phyloP scores from a whole-genome alignment of 2,888 invertebrate genomes.

The Drosophila neotestacea region DNA sequence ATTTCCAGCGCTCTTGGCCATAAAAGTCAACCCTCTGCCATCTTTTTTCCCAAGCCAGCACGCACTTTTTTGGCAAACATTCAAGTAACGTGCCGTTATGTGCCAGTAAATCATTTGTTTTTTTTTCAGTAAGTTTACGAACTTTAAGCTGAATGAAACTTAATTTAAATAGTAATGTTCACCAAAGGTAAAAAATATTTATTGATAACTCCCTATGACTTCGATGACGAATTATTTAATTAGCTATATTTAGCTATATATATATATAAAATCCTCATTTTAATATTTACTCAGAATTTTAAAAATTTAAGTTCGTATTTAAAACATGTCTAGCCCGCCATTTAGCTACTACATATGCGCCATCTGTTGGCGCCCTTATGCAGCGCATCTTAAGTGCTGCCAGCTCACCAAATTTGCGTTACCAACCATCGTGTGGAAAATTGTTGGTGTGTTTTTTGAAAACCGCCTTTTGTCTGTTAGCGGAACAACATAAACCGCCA shows the following conservation, averaged over 20 bases:
- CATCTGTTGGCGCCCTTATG: background rate
- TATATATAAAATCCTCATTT: too few relatives aligned
- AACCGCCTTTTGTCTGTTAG: too few relatives aligned
- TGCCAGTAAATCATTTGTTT: conserved; percentile 56
- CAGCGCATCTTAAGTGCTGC: background rate
- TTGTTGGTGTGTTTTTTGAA: too few relatives aligned
- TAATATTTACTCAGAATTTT: too few relatives aligned
- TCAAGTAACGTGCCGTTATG: conserved; percentile 61
- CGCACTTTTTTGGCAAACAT: conserved; percentile 53
- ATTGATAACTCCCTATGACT: background rate
- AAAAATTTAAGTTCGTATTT: background rate
- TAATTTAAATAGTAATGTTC: background rate
- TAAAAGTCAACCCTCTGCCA: conserved; percentile 28
- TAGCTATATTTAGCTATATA: too few relatives aligned
- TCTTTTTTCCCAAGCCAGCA: background rate
- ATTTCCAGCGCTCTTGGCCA: conserved; percentile 32
- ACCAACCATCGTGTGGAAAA: conserved; percentile 12
- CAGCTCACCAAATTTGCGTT: background rate
- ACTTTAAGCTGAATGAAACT: conserved; percentile 33
- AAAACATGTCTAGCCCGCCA: background rate
- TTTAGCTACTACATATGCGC: background rate
- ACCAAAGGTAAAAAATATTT: background rate
- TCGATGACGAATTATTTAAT: too few relatives aligned
- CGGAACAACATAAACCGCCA: too few relatives aligned
- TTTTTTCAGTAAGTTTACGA: conserved; percentile 20